These are phyloP conservation scores for Ypsolopha sequella DNA, from an alignment of 2,888 invertebrate genomes.

Conservation along the genomic window DNA sequence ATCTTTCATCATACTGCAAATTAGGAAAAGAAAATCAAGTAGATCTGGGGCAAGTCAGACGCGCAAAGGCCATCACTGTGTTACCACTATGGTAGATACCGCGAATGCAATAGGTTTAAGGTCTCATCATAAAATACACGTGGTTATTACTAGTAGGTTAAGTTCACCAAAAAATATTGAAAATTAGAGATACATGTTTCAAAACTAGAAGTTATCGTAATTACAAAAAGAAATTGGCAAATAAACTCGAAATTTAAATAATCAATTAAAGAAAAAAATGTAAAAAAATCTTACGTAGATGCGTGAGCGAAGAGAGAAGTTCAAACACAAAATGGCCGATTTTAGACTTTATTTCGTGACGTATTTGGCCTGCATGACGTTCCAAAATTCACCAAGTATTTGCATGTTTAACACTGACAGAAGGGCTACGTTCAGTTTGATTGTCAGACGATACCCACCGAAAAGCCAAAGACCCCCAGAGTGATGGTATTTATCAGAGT, in stretches of 20 bases:
- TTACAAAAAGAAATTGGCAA: background rate
- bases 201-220: too few relatives aligned
- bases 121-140: conserved; percentile 55
- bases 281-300: conserved; percentile 51
- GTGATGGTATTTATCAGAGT: too few relatives aligned
- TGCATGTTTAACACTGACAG: too few relatives aligned
- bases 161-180: conserved; percentile 4
- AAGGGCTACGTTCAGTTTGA: too few relatives aligned
- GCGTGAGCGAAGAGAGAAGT: conserved; percentile 48
- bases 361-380: background rate
- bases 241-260: background rate
- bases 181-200: background rate
- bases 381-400: too few relatives aligned
- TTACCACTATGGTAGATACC: conserved; percentile 64
- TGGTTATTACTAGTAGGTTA: conserved; percentile 28
- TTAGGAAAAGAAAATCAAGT: background rate
- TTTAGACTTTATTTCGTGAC: background rate
- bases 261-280: background rate
- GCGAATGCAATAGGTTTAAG: conserved; percentile 51
- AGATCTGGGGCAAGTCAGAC: conserved; percentile 37
- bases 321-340: conserved; percentile 62
- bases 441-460: too few relatives aligned
- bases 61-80: conserved; percentile 58
- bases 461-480: too few relatives aligned
- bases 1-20: background rate